Conservation (phyloP, 2,797 vertebrate species). For the Mus minutoides region DNA sequence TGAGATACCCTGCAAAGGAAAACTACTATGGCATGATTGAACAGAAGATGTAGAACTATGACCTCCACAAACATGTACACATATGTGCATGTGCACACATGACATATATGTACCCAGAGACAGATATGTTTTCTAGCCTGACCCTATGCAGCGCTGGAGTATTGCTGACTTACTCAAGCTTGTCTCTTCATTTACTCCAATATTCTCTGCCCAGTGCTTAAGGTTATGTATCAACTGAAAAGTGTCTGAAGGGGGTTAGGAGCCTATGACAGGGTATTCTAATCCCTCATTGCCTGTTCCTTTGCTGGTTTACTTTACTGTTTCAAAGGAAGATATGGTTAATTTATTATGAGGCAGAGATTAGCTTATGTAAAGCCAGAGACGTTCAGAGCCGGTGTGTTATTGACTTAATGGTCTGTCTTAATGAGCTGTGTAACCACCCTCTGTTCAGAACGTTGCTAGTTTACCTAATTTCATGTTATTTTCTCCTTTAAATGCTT, state of each 20-base stretch:
- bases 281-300: constrained; percentile 51
- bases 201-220: not conserved
- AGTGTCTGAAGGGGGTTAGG: constrained; percentile 3
- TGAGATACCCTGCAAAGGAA: not conserved
- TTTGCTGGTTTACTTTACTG: constrained; percentile 41
- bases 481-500: constrained; percentile 57
- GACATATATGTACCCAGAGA: constrained; percentile 3
- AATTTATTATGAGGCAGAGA: constrained; percentile 61
- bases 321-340: constrained; percentile 18
- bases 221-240: constrained; percentile 55
- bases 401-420: constrained; percentile 55
- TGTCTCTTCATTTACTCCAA: constrained; percentile 34
- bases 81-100: not conserved
- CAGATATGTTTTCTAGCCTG: constrained; percentile 27
- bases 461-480: constrained; percentile 62
- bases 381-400: not conserved
- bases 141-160: not conserved
- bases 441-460: constrained; percentile 44
- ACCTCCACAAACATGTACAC: not conserved
- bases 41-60: not conserved
- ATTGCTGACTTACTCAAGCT: not conserved
- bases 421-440: constrained; percentile 59
- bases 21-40: not conserved
- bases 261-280: not conserved
- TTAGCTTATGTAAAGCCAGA: constrained; percentile 54